Evolutionary conservation across 2,888 invertebrate species (phyloP).

Genomic region (Chrysotoxum bicinctum): DNA sequence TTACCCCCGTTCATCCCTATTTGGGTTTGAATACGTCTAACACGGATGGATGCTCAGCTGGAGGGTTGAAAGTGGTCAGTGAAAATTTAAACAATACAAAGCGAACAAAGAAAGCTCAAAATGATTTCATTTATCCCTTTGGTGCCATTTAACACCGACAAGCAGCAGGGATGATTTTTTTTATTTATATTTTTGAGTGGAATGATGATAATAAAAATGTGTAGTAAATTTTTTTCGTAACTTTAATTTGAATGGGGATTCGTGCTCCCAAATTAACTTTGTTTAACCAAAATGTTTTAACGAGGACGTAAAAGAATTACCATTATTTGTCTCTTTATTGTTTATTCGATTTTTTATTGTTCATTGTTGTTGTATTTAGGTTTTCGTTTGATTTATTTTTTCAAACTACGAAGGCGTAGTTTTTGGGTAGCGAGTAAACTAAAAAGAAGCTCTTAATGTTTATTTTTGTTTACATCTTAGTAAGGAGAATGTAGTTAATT

Average conservation of each 20-base stretch:
- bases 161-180: slow-evolving; percentile 38
- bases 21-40: slow-evolving; percentile 49
- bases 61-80: slow-evolving; percentile 68
- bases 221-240: slow-evolving; percentile 33
- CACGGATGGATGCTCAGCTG: slow-evolving; percentile 55
- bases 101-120: slow-evolving; percentile 65
- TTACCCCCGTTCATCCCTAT: slow-evolving; percentile 30
- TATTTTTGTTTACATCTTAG: not conserved
- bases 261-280: slow-evolving; percentile 61
- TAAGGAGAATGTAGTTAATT: slow-evolving; percentile 12
- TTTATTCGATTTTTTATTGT: slow-evolving; percentile 37
- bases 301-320: slow-evolving; percentile 57
- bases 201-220: slow-evolving; percentile 50
- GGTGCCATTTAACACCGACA: slow-evolving; percentile 65
- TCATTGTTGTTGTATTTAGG: slow-evolving; percentile 22
- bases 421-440: slow-evolving; percentile 33
- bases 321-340: slow-evolving; percentile 61
- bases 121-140: slow-evolving; percentile 71
- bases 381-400: slow-evolving; percentile 17
- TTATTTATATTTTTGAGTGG: slow-evolving; percentile 41
- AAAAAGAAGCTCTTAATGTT: slow-evolving; percentile 11
- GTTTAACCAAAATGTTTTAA: slow-evolving; percentile 57
- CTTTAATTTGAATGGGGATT: slow-evolving; percentile 64
- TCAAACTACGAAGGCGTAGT: slow-evolving; percentile 4
- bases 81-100: slow-evolving; percentile 66